Evolutionary conservation across 2,888 invertebrate genomes (phyloP).

Genomic region (Stenchaetothrips biformis): DNA sequence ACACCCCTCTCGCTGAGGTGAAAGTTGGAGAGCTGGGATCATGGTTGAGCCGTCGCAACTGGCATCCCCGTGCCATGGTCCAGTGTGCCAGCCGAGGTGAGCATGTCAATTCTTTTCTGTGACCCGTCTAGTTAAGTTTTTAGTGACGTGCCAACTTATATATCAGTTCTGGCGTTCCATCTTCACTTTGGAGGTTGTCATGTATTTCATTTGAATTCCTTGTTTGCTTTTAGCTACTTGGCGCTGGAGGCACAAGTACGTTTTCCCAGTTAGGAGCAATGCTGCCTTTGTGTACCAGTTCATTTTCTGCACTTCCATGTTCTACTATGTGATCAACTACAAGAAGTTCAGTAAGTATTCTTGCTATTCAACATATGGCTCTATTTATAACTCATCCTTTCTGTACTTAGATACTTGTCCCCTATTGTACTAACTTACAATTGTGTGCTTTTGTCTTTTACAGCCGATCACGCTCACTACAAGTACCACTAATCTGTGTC

Average conservation of each 20-base stretch:
- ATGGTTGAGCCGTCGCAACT: conserved; percentile 84
- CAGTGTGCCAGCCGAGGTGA: conserved; percentile 61
- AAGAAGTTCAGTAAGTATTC: conserved; percentile 63
- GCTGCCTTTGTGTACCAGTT: conserved; percentile 75
- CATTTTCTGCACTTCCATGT: conserved; percentile 59
- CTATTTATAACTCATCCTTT: not conserved
- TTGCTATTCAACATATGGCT: not conserved
- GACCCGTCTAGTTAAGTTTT: too few relatives aligned
- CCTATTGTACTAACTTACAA: not conserved
- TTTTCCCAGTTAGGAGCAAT: conserved; percentile 68
- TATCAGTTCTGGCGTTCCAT: too few relatives aligned
- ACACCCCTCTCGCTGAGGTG: conserved; percentile 80
- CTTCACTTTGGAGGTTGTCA: not conserved
- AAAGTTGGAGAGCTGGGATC: conserved; percentile 76
- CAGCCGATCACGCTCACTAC: conserved; percentile 76
- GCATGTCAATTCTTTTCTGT: not conserved
- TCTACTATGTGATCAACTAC: conserved; percentile 80
- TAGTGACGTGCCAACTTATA: too few relatives aligned
- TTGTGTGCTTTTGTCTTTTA: conserved; percentile 44
- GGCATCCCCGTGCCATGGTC: conserved; percentile 61
- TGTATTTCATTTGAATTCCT: not conserved
- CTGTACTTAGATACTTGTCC: not conserved
- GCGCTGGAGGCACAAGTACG: conserved; percentile 89
- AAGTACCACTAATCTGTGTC: conserved; percentile 70
- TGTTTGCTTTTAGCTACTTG: conserved; percentile 62